Evolutionary conservation across 2,797 vertebrate species (phyloP).

Genomic region (Oreortyx pictus): DNA sequence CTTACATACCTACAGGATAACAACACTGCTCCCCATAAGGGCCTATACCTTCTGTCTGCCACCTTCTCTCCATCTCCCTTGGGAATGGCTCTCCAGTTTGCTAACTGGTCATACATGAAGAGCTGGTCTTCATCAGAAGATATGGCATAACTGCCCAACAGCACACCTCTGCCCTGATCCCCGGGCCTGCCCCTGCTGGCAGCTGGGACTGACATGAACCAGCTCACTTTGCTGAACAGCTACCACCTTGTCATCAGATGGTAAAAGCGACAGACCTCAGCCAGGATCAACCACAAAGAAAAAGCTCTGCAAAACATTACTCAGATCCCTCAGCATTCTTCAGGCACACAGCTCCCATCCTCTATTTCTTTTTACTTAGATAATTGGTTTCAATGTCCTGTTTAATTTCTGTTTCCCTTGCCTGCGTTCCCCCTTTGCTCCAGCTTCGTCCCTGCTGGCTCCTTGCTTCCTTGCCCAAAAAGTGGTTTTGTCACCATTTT

Average conservation of each 20-base stretch:
- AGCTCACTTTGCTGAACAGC: not conserved
- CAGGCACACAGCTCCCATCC: not conserved
- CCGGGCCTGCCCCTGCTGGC: accelerated
- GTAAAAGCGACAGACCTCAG: not conserved
- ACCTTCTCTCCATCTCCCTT: not conserved
- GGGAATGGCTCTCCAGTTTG: not conserved
- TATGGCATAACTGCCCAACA: not conserved
- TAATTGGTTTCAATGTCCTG: not conserved
- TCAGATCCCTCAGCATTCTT: not conserved
- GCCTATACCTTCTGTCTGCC: not conserved
- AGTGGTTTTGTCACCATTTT: not conserved
- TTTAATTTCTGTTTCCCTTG: not conserved
- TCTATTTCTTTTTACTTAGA: not conserved
- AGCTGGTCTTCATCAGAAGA: not conserved
- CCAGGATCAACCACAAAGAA: not conserved
- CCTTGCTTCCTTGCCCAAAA: not conserved
- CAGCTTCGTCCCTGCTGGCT: not conserved
- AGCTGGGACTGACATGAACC: not conserved
- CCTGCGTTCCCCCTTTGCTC: not conserved
- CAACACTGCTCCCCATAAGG: not conserved
- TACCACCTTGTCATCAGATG: not conserved
- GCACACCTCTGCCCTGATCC: accelerated
- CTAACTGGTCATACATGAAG: not conserved
- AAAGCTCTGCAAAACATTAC: not conserved
- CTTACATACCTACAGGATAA: not conserved